phyloP scores from a whole-genome alignment of 2,113 vertebrate genomes.

The Barbus barbus region DNA sequence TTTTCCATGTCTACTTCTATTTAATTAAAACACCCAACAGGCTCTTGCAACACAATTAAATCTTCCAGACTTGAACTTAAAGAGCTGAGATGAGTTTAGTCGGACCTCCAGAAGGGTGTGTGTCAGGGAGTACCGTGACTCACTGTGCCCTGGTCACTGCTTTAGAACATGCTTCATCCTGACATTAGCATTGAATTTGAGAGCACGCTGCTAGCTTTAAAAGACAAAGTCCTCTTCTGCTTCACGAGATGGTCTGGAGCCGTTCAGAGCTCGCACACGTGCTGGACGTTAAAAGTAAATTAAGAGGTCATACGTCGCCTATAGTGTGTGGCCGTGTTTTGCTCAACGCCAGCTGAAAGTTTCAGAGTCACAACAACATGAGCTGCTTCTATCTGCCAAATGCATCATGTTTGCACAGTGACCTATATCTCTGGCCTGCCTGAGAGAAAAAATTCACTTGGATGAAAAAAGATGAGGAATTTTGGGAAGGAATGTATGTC shows the following conservation, averaged over 20 bases:
- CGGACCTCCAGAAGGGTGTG: background rate
- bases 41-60: background rate
- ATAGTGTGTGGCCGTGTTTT: conserved; percentile 25
- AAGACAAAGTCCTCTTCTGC: background rate
- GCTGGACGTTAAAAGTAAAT: conserved; percentile 3
- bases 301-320: conserved; percentile 13
- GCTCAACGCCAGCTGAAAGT: background rate
- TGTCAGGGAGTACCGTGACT: background rate
- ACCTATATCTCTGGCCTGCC: conserved; percentile 4
- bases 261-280: background rate
- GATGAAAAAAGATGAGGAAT: too few relatives aligned
- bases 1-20: background rate
- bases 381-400: conserved; percentile 12
- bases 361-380: conserved; percentile 24
- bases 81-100: background rate
- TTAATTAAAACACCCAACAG: background rate
- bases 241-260: background rate
- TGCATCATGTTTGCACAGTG: conserved; percentile 24
- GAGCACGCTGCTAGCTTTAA: background rate
- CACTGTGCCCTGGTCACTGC: background rate
- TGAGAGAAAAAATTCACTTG: background rate
- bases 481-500: conserved; percentile 12
- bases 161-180: background rate
- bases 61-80: background rate
- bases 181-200: background rate